Evolutionary conservation across 2,888 invertebrate species (phyloP).

Genomic region (Cremastinae sp.): DNA sequence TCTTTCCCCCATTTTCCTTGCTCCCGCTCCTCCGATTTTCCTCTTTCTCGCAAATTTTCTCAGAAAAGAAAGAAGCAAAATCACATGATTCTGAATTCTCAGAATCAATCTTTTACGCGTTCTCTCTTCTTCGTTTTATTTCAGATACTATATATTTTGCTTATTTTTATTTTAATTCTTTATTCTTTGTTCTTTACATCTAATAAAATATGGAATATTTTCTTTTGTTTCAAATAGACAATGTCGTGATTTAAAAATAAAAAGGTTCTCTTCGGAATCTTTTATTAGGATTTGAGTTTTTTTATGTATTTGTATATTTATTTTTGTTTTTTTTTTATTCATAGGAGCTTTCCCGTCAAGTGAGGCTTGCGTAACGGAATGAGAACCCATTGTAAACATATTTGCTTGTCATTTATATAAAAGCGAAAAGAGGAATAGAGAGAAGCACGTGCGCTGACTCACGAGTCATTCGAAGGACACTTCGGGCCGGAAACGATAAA

Average conservation of each 20-base stretch:
- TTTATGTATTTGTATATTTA: slow-evolving; percentile 4
- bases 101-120: neutral
- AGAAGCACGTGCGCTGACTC: slow-evolving; percentile 51
- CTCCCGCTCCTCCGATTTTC: neutral
- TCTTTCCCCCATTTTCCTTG: slow-evolving; percentile 8
- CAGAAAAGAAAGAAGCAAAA: too few relatives aligned
- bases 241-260: too few relatives aligned
- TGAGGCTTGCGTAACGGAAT: slow-evolving; percentile 47
- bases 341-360: slow-evolving; percentile 10
- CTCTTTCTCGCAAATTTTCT: neutral
- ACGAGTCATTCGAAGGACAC: slow-evolving; percentile 57
- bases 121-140: too few relatives aligned
- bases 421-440: slow-evolving; percentile 9
- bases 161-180: too few relatives aligned
- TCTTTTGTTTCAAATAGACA: too few relatives aligned
- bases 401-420: slow-evolving; percentile 49
- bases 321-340: slow-evolving; percentile 16
- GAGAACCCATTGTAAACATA: slow-evolving; percentile 51
- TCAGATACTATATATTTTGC: too few relatives aligned
- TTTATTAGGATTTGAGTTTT: too few relatives aligned
- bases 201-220: too few relatives aligned
- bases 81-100: neutral
- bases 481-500: slow-evolving; percentile 6
- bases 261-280: neutral
- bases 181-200: too few relatives aligned